phyloP scores from a whole-genome alignment of 2,113 vertebrate genomes.

The Lagopus muta region DNA sequence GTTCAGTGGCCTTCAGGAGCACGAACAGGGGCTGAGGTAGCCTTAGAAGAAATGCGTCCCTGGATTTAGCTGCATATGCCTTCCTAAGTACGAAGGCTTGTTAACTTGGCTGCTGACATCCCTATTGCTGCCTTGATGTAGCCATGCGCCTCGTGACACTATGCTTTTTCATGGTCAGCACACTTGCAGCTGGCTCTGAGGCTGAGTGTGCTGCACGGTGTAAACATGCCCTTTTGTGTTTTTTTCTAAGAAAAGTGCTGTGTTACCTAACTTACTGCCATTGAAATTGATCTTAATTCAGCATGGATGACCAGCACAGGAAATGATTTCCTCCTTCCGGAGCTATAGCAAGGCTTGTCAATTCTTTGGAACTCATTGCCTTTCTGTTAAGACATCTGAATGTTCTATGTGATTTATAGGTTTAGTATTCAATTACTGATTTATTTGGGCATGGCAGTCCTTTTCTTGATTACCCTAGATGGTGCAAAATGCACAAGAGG shows the following conservation, averaged over 20 bases:
- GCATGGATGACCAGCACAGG: background rate
- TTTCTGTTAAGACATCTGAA: background rate
- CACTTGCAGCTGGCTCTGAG: background rate
- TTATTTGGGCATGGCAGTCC: background rate
- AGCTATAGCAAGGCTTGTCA: background rate
- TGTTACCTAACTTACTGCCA: background rate
- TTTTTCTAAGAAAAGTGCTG: background rate
- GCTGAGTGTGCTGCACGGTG: background rate
- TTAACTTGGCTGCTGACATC: background rate
- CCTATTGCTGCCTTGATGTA: background rate
- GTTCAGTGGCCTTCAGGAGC: background rate
- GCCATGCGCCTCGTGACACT: fast-evolving
- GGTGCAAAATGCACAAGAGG: background rate
- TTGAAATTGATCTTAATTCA: background rate
- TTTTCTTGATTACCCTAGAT: background rate
- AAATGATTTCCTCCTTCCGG: background rate
- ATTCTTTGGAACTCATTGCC: background rate
- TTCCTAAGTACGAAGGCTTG: background rate
- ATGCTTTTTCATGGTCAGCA: background rate
- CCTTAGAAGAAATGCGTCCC: background rate
- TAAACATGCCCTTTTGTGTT: background rate
- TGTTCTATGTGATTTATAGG: background rate
- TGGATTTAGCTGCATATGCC: background rate
- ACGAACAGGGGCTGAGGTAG: background rate
- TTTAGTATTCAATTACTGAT: background rate